Evolutionary conservation across 2,888 invertebrate genomes (phyloP), one percentile per base, ranked within the genome.

Genomic region (Lampropteryx suffumata): DNA sequence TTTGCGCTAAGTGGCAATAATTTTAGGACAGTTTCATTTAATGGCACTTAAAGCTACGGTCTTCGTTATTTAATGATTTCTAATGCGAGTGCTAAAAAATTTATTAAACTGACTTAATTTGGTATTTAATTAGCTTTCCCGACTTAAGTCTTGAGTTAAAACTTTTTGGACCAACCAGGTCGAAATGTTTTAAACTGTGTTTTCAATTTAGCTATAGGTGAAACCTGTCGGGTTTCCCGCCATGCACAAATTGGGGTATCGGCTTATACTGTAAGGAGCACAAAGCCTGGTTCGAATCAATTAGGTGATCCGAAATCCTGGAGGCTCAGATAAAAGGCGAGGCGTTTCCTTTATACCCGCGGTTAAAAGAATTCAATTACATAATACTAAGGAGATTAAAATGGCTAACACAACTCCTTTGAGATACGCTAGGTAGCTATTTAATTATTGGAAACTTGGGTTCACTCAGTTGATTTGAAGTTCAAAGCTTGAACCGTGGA

Each of bases 351-450:
- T 84, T 84, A 84, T 83, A 78, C 73, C 74, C 71, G 79, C 68
- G 82, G 84, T 82, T 82, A 79, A 83, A 84, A 86, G 84, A 85
- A 85, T 86, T 84, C 84, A 84, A 85, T 86, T 86, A 86, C 77
- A 82, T 86, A 83, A 82, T 82, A 75, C 78, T 82, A 82, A 78
- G 75, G 62, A 83, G 83, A 84, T 85, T 85, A 84, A 84, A 86
- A 82, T 78, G 81, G 82, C 83, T 82, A 81, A 80, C 79, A 76
- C 73, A 74, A 79, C 78, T 79, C 80, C 81, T 81, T 83, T 83
- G 82, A 80, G 78, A 73, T 76, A 71, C 71, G 69, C 71, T 69
- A 64, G 71, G 73, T 72, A 71, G 76, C 73, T 80, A 81, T 82
- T 82, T 83, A 82, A 82, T 82, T 78, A 83, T 81, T 76, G 74